These are phyloP conservation scores for Patiria pectinifera DNA, from an alignment of 53 echinoderm and acorn worm species.

Conservation along the genomic window DNA sequence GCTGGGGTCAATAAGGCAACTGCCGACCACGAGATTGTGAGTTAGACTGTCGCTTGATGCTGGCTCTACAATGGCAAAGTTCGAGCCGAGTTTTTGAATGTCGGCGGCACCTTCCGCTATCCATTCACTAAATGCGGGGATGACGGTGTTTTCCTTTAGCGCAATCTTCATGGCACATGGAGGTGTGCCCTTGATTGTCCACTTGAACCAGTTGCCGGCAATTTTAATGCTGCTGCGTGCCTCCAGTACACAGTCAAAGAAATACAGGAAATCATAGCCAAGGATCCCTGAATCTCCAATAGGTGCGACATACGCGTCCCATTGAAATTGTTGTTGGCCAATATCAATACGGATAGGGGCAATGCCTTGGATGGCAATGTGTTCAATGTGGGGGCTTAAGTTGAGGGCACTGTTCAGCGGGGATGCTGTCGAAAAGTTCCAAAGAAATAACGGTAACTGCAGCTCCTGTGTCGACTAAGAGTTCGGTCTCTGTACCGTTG, in stretches of 20 bases:
- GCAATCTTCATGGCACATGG: neutral
- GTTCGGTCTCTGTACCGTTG: no score
- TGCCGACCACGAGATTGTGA: conserved; percentile 4
- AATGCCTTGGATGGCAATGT: neutral
- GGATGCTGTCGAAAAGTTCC: no score
- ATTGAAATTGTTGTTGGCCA: neutral
- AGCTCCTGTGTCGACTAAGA: no score
- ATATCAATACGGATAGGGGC: neutral
- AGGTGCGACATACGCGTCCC: conserved; percentile 46
- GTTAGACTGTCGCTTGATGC: neutral
- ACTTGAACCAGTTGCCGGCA: neutral
- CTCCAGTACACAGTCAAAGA: conserved; percentile 36
- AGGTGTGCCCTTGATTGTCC: conserved; percentile 10
- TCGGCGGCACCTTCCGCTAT: conserved; percentile 13
- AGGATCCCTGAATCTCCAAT: conserved; percentile 47
- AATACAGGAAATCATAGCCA: conserved; percentile 51
- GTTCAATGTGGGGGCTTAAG: no score
- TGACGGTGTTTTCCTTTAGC: neutral
- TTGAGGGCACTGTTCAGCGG: no score
- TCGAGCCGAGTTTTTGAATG: neutral
- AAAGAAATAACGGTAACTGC: no score
- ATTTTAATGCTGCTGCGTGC: conserved; percentile 36
- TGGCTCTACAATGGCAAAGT: conserved; percentile 9
- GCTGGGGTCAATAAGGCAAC: conserved; percentile 3
- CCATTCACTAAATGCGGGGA: conserved; percentile 39